Percentiles rank a stretch among this genome's conserved stretches.
phyloP scores from a whole-genome alignment of 2,888 invertebrate species.

The Thalpophila matura region DNA sequence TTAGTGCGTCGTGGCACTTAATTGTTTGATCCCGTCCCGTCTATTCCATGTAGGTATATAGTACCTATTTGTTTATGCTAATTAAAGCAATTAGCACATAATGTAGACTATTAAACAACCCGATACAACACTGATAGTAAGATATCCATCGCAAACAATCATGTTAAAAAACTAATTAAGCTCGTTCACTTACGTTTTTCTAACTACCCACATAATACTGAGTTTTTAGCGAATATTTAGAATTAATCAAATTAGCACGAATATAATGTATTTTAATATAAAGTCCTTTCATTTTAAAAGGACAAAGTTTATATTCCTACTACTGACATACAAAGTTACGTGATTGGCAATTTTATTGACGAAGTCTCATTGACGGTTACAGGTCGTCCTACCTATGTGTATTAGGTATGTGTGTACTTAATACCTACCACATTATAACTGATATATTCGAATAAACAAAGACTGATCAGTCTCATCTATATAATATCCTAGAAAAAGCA shows the following conservation, averaged over 20 bases:
- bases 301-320: slow-evolving; percentile 1
- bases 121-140: slow-evolving; percentile 32
- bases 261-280: slow-evolving; percentile 5
- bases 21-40: not conserved
- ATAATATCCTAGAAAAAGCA: no score
- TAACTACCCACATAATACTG: slow-evolving; percentile 14
- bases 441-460: no score
- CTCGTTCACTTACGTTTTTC: slow-evolving; percentile 18
- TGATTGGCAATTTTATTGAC: slow-evolving; percentile 25
- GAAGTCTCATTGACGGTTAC: slow-evolving; percentile 44
- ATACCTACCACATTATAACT: no score
- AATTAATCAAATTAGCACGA: not conserved
- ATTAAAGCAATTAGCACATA: slow-evolving; percentile 24
- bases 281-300: slow-evolving; percentile 5
- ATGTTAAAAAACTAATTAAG: slow-evolving; percentile 24
- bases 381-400: slow-evolving; percentile 1
- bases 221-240: slow-evolving; percentile 1
- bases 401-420: no score
- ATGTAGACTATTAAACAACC: not conserved
- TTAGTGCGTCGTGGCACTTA: no score
- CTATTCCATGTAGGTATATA: slow-evolving; percentile 1
- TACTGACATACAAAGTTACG: not conserved
- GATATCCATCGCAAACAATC: slow-evolving; percentile 22
- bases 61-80: slow-evolving; percentile 4
- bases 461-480: no score